A percentile compares a stretch with the other conserved stretches of the same genome.
These are phyloP conservation scores for Pammene fasciana DNA, from an alignment of 2,888 invertebrate species.

Conservation along the genomic window DNA sequence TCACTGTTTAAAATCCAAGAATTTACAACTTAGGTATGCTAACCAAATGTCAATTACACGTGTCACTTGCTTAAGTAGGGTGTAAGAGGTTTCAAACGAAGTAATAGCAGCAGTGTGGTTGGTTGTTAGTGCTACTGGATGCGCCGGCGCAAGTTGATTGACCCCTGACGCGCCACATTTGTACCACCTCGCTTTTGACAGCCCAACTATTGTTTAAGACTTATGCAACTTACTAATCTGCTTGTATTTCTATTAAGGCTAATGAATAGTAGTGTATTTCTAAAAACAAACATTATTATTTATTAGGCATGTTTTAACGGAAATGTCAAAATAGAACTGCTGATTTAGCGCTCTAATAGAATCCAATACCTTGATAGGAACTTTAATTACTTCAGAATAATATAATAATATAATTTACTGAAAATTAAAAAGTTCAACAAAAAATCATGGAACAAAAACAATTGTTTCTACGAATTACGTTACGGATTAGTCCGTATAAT, in stretches of 20 bases:
- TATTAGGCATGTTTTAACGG: too few species aligned
- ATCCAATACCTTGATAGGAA: too few species aligned
- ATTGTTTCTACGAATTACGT: too few species aligned
- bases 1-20: neutral
- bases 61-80: neutral
- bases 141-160: conserved; percentile 32
- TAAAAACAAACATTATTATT: too few species aligned
- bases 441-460: too few species aligned
- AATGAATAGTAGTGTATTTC: neutral
- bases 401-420: too few species aligned
- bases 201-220: conserved; percentile 25
- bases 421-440: too few species aligned
- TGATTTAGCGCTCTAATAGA: too few species aligned
- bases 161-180: conserved; percentile 36
- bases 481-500: too few species aligned
- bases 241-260: neutral
- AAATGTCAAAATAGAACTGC: too few species aligned
- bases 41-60: neutral
- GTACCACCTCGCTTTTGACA: conserved; percentile 33
- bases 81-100: neutral
- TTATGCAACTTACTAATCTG: conserved; percentile 12
- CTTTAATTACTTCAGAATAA: too few species aligned
- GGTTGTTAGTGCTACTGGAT: conserved; percentile 36
- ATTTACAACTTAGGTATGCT: neutral
- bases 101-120: conserved; percentile 20